Evolutionary conservation across 2,888 invertebrate species (phyloP).

Genomic region (Lapara coniferarum): DNA sequence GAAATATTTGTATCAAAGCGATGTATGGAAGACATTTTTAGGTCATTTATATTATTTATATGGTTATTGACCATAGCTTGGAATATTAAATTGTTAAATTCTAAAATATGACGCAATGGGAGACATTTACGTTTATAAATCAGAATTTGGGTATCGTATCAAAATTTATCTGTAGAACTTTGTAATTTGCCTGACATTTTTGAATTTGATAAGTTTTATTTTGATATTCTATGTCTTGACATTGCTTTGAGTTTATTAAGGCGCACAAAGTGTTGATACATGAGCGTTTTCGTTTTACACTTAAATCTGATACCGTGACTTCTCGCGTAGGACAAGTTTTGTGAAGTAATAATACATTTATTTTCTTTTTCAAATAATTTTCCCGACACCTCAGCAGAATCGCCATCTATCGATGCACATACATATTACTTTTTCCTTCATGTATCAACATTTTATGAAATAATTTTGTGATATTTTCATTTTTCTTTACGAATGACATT

Average conservation of each 20-base stretch:
- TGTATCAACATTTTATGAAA: constrained; percentile 13
- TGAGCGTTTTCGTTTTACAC: not conserved
- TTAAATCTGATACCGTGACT: not conserved
- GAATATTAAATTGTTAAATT: not conserved
- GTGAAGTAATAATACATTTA: not conserved
- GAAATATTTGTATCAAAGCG: constrained; percentile 33
- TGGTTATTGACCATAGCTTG: not conserved
- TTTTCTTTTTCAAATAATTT: not conserved
- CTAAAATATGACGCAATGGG: not conserved
- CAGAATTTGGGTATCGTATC: no score
- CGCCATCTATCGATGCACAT: not conserved
- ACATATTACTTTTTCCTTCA: not conserved
- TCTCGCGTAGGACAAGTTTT: no score
- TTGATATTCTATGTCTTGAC: constrained; percentile 31
- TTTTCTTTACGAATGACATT: constrained; percentile 23
- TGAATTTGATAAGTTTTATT: constrained; percentile 36
- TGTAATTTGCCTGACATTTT: not conserved
- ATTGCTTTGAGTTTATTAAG: constrained; percentile 25
- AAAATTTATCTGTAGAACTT: not conserved
- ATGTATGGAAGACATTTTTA: not conserved
- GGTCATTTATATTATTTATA: not conserved
- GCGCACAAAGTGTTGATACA: constrained; percentile 9
- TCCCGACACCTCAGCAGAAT: not conserved
- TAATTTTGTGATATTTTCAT: constrained; percentile 28
- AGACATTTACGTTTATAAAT: not conserved